Conservation (phyloP, 2,797 vertebrate genomes). For the Monodelphis domestica region DNA sequence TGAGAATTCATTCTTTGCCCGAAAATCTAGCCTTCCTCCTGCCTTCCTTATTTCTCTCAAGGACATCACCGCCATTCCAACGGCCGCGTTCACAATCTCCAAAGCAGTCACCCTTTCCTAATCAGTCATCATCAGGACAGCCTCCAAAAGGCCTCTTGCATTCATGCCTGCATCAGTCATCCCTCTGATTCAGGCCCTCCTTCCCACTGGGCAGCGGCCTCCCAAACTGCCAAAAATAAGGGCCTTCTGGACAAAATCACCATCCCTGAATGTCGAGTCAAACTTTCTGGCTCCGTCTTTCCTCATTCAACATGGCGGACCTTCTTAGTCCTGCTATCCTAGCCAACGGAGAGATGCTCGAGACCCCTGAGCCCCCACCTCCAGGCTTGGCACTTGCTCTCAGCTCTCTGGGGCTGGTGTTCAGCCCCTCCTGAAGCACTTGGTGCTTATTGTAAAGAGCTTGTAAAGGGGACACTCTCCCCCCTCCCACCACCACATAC, state of each 20-base stretch:
- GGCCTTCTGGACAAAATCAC: background rate
- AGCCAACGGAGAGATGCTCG: no score
- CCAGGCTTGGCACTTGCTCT: no score
- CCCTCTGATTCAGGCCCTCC: background rate
- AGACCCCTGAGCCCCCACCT: no score
- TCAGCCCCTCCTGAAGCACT: background rate
- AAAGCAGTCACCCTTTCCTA: background rate
- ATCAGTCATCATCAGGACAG: background rate
- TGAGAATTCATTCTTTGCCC: background rate
- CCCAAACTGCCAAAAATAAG: background rate
- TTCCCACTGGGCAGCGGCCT: background rate
- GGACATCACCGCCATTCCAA: background rate
- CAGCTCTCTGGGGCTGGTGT: background rate
- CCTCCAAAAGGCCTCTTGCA: background rate
- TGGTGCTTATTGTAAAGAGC: no score
- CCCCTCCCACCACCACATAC: no score
- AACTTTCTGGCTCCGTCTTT: background rate
- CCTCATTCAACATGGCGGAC: background rate
- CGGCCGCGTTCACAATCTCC: background rate
- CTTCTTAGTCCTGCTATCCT: background rate
- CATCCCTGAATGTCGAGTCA: background rate
- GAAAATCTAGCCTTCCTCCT: background rate
- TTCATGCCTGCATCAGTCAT: background rate
- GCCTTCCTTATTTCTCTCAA: background rate
- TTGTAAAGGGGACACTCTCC: no score